Evolutionary conservation across 2,888 invertebrate genomes (phyloP).

Genomic region (Chironomus riparius): DNA sequence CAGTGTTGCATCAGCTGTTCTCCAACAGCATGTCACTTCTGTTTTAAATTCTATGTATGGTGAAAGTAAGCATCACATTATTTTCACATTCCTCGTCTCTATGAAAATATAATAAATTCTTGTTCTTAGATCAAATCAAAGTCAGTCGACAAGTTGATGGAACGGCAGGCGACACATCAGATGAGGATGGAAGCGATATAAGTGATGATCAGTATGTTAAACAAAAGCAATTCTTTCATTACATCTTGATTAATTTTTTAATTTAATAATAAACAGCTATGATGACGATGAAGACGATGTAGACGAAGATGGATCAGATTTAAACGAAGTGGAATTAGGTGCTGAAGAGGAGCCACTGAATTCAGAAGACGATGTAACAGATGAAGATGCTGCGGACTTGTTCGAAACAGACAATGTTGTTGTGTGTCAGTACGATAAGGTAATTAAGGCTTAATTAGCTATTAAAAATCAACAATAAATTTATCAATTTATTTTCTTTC

Average conservation of each 20-base stretch:
- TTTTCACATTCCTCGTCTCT: too few relatives aligned
- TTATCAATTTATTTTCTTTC: too few relatives aligned
- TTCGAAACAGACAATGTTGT: conserved; percentile 99
- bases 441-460: conserved; percentile 36
- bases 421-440: conserved; percentile 99
- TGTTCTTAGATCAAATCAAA: conserved; percentile 38
- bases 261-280: conserved; percentile 33
- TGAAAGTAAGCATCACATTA: conserved; percentile 4
- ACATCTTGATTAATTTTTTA: neutral
- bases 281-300: conserved; percentile 65
- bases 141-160: conserved; percentile 51
- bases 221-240: neutral
- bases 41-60: conserved; percentile 34
- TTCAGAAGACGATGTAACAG: conserved; percentile 95
- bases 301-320: conserved; percentile 52
- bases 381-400: conserved; percentile 87
- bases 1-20: conserved; percentile 65
- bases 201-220: conserved; percentile 53
- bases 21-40: conserved; percentile 84
- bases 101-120: too few relatives aligned
- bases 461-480: too few relatives aligned
- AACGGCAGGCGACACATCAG: conserved; percentile 55
- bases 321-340: conserved; percentile 54
- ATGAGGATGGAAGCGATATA: conserved; percentile 71
- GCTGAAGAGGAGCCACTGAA: conserved; percentile 87